Percentiles rank a stretch among this genome's conserved stretches.
These are phyloP conservation scores for Illadopsis cleaveri DNA, from an alignment of 2,113 vertebrate genomes.

Conservation along the genomic window DNA sequence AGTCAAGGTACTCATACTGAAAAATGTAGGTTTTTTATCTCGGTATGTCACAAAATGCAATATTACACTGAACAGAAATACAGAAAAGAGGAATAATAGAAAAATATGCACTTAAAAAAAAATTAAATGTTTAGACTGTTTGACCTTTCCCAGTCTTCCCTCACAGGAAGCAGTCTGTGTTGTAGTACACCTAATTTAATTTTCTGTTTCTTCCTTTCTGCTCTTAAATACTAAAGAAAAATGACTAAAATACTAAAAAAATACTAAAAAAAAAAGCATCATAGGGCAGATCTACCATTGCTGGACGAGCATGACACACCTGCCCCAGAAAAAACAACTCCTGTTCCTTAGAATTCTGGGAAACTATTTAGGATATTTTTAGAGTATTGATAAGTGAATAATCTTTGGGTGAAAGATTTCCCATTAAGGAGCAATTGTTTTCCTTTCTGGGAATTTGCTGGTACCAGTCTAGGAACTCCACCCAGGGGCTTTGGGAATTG, in stretches of 20 bases:
- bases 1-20: background rate
- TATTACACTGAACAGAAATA: background rate
- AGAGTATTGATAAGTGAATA: conserved; percentile 41
- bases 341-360: background rate
- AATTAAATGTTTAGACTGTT: background rate
- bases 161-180: background rate
- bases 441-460: conserved; percentile 67
- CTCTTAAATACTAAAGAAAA: background rate
- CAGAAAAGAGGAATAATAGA: background rate
- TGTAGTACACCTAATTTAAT: background rate
- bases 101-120: background rate
- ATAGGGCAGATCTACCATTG: rapidly evolving
- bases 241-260: too few relatives aligned
- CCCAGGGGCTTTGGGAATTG: conserved; percentile 73
- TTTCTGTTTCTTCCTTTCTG: background rate
- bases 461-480: conserved; percentile 56
- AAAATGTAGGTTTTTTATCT: background rate
- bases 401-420: conserved; percentile 46
- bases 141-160: background rate
- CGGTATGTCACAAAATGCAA: background rate
- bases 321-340: background rate
- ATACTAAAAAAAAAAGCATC: background rate
- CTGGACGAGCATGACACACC: background rate
- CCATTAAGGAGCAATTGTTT: conserved; percentile 35
- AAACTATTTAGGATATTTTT: conserved; percentile 8